phyloP scores from a whole-genome alignment of 2,797 vertebrate species.

The Craterocephalus amniculus region DNA sequence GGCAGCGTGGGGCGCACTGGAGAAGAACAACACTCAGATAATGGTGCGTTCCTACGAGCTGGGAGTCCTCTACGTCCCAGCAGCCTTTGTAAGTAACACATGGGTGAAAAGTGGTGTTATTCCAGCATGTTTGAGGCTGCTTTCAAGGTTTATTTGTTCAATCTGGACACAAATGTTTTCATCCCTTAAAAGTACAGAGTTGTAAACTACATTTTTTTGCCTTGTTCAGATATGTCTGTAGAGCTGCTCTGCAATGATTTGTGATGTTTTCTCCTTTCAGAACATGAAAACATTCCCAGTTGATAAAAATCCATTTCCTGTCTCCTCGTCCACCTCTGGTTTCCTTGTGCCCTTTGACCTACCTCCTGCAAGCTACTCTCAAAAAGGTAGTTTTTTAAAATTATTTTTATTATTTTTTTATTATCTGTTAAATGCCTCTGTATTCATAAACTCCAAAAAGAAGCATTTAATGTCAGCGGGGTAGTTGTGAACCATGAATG shows the following conservation, averaged over 20 bases:
- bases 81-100: constrained; percentile 89
- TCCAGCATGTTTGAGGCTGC: not conserved
- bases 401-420: not conserved
- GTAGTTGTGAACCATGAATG: too few species aligned
- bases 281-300: constrained; percentile 81
- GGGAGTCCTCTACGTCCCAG: constrained; percentile 93
- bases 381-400: constrained; percentile 74
- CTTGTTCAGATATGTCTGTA: not conserved
- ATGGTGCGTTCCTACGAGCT: constrained; percentile 98
- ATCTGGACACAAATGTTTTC: not conserved
- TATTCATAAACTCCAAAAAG: too few species aligned
- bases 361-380: constrained; percentile 78
- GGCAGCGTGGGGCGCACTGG: constrained; percentile 95
- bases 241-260: not conserved
- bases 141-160: not conserved
- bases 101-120: not conserved
- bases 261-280: constrained; percentile 56
- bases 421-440: not conserved
- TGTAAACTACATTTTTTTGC: too few species aligned
- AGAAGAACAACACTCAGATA: constrained; percentile 92
- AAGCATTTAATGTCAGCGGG: too few species aligned
- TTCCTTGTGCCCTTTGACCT: constrained; percentile 86
- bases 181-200: not conserved
- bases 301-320: constrained; percentile 77
- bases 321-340: constrained; percentile 66